phyloP scores from a whole-genome alignment of 2,113 vertebrate species.

The Vanacampus margaritifer region DNA sequence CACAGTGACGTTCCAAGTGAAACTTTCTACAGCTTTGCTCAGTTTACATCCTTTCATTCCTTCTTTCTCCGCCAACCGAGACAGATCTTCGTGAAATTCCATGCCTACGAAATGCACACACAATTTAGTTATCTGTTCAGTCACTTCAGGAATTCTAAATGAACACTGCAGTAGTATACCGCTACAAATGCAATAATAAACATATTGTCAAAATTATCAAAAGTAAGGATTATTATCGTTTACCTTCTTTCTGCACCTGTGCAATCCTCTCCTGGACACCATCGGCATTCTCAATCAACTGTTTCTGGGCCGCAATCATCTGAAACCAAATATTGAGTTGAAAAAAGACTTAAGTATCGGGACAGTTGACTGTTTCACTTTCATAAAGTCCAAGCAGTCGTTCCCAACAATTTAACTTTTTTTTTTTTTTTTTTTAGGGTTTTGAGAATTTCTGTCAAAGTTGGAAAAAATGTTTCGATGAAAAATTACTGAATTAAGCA shows the following conservation, averaged over 20 bases:
- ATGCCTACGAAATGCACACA: slow-evolving; percentile 69
- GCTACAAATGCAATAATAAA: too few species aligned
- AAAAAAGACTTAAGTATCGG: background rate
- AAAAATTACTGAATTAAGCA: too few species aligned
- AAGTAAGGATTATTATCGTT: background rate
- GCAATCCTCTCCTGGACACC: slow-evolving; percentile 84
- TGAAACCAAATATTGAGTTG: slow-evolving; percentile 39
- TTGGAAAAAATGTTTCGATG: too few species aligned
- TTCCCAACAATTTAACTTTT: background rate
- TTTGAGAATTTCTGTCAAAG: too few species aligned
- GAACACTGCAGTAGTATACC: background rate
- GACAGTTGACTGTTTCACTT: background rate
- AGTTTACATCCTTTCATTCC: slow-evolving; percentile 84
- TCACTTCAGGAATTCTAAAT: background rate
- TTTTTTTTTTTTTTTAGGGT: too few species aligned
- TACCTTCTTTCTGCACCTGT: slow-evolving; percentile 87
- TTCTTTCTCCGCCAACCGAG: slow-evolving; percentile 81
- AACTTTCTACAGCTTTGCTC: slow-evolving; percentile 86
- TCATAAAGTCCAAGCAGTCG: background rate
- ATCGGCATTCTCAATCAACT: slow-evolving; percentile 88
- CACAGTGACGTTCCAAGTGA: slow-evolving; percentile 86
- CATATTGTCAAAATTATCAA: background rate
- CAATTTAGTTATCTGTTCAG: background rate
- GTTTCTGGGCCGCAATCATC: slow-evolving; percentile 91
- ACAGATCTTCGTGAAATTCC: slow-evolving; percentile 85